Conservation (phyloP, 2,888 invertebrate species). For the Dusona sp. region DNA sequence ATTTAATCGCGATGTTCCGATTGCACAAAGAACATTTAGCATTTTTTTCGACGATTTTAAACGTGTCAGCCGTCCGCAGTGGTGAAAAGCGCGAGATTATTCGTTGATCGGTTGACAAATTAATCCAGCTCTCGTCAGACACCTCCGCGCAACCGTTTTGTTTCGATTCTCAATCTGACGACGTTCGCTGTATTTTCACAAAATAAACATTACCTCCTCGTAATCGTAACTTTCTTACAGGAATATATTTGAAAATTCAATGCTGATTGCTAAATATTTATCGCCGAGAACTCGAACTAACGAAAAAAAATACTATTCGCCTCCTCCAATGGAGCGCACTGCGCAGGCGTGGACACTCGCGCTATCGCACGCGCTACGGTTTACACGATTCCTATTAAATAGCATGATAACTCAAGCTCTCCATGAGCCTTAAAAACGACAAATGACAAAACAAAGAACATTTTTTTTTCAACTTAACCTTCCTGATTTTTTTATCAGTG, state of each 20-base stretch:
- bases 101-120: background rate
- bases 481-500: background rate
- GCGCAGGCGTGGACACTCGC: conserved; percentile 8
- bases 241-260: background rate
- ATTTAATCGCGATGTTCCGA: background rate
- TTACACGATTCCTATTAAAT: background rate
- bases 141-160: background rate
- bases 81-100: background rate
- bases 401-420: conserved; percentile 1
- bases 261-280: conserved; percentile 12
- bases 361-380: background rate
- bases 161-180: background rate
- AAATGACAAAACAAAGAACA: background rate
- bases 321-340: background rate
- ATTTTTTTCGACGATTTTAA: background rate
- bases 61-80: background rate
- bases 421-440: background rate
- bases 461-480: background rate
- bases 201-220: background rate
- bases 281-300: conserved; percentile 18
- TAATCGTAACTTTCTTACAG: background rate
- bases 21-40: background rate
- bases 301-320: background rate
- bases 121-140: background rate
- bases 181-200: background rate